Percentiles rank a stretch among this genome's conserved stretches.
phyloP scores from a whole-genome alignment of 2,113 vertebrate species.

The Grallaria varia region DNA sequence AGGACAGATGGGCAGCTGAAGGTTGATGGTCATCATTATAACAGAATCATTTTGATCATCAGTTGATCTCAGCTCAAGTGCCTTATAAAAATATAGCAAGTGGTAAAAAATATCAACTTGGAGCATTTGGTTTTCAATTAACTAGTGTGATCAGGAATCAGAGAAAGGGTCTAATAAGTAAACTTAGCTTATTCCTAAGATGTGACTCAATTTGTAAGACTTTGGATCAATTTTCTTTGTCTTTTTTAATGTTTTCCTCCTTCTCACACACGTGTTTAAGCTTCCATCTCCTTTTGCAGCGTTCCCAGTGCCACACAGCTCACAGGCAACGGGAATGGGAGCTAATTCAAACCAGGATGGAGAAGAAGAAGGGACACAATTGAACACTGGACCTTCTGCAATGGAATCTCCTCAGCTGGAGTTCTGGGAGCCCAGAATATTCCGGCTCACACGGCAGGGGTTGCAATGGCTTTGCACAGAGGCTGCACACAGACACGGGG shows the following conservation, averaged over 20 bases:
- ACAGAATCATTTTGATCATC: not conserved
- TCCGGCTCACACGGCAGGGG: not conserved
- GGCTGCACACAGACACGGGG: accelerated
- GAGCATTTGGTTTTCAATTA: not conserved
- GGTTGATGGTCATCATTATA: not conserved
- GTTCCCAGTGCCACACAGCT: not conserved
- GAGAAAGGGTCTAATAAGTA: not conserved
- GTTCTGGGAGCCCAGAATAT: not conserved
- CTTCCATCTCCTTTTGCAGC: not conserved
- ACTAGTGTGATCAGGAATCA: not conserved
- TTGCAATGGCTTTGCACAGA: not conserved
- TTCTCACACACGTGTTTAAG: not conserved
- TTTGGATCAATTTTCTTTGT: not conserved
- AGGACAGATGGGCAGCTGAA: not conserved
- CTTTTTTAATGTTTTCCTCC: not conserved
- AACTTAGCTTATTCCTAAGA: not conserved
- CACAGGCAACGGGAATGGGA: not conserved
- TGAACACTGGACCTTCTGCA: not conserved
- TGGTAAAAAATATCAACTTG: accelerated
- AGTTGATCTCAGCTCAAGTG: not conserved
- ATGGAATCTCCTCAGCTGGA: not conserved
- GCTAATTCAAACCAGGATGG: not conserved
- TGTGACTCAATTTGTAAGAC: not conserved
- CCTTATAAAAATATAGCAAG: not conserved
- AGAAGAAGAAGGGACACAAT: not conserved